These are phyloP conservation scores for Drosophila eugracilis DNA, from an alignment of 1,140 invertebrate genomes.

Conservation along the genomic window DNA sequence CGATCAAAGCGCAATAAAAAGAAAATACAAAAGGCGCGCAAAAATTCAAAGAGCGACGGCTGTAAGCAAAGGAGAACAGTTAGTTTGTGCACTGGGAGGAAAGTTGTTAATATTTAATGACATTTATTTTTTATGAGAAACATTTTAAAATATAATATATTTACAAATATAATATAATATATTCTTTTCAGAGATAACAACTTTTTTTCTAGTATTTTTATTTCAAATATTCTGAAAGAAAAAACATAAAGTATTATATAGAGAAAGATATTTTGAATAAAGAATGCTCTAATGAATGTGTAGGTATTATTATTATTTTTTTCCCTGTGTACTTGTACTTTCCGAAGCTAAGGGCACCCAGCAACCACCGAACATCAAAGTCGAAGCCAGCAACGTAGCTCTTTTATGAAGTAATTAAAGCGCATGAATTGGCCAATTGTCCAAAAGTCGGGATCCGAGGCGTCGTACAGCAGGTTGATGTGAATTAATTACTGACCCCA, in stretches of 20 bases:
- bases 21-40: conserved; percentile 56
- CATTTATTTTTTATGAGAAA: no score
- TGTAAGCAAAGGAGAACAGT: conserved; percentile 33
- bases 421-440: conserved; percentile 80
- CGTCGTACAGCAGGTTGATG: conserved; percentile 57
- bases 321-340: conserved; percentile 1
- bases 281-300: no score
- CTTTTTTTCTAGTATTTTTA: no score
- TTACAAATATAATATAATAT: no score
- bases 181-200: no score
- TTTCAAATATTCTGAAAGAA: no score
- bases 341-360: conserved; percentile 21
- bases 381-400: conserved; percentile 40
- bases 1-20: conserved; percentile 49
- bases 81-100: conserved; percentile 16
- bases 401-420: conserved; percentile 82
- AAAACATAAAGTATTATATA: no score
- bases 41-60: conserved; percentile 40
- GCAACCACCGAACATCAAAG: conserved; percentile 32
- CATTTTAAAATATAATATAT: no score
- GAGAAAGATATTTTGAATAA: no score
- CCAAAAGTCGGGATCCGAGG: conserved; percentile 29
- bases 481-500: conserved; percentile 81
- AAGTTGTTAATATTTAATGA: neutral
- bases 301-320: no score